Evolutionary conservation across 2,888 invertebrate species (phyloP).

Genomic region (Biston betularia): DNA sequence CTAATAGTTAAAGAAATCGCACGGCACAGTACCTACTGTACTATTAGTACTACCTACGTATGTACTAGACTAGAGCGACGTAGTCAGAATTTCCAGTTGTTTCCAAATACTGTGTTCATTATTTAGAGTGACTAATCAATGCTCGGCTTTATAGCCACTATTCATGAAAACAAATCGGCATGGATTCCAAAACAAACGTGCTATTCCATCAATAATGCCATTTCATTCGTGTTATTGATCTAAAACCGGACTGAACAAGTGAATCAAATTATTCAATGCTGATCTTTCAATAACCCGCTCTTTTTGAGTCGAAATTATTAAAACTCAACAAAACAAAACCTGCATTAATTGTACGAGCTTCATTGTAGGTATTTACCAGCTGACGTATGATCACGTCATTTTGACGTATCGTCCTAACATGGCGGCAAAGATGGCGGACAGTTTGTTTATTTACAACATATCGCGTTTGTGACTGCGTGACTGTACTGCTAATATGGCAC

Average conservation of each 20-base stretch:
- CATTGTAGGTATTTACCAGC: conserved; percentile 61
- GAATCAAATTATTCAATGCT: conserved; percentile 36
- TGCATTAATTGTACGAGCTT: conserved; percentile 1
- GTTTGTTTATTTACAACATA: conserved; percentile 74
- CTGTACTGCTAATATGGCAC: conserved; percentile 35
- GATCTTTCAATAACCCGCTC: not conserved
- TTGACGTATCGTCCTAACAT: conserved; percentile 70
- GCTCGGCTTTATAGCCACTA: conserved; percentile 42
- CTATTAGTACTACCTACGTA: too few species aligned
- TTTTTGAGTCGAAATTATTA: not conserved
- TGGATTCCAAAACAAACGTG: conserved; percentile 64
- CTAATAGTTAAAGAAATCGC: too few species aligned
- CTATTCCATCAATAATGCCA: conserved; percentile 56
- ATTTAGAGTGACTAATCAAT: conserved; percentile 52
- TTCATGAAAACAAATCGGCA: conserved; percentile 56
- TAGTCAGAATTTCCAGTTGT: conserved; percentile 12
- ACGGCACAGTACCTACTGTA: too few species aligned
- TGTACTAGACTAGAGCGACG: not conserved
- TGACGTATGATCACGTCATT: conserved; percentile 69
- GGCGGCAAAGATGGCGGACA: conserved; percentile 72
- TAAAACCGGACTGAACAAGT: conserved; percentile 57
- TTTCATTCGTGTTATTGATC: conserved; percentile 58
- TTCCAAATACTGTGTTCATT: conserved; percentile 17
- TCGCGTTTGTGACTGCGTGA: conserved; percentile 47
- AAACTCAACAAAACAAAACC: not conserved